phyloP scores from a whole-genome alignment of 1,140 invertebrate species.

The Drosophila nikananu region DNA sequence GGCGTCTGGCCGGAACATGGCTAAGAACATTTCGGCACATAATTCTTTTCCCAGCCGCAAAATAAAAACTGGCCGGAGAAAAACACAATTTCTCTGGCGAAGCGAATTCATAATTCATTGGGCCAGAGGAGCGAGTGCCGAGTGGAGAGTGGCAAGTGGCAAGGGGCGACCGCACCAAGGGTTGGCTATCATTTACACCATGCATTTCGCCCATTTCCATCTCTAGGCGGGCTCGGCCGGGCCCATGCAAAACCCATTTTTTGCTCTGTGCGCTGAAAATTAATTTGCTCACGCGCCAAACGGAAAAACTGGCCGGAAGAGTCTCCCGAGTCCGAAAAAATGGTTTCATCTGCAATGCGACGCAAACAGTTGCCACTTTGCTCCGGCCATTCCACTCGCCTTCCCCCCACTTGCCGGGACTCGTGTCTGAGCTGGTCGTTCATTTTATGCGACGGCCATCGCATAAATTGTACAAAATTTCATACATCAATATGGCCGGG shows the following conservation, averaged over 20 bases:
- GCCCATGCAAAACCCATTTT: conserved; percentile 50
- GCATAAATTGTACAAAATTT: conserved; percentile 62
- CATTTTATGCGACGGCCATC: conserved; percentile 60
- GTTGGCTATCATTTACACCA: conserved; percentile 65
- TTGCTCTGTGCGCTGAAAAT: conserved; percentile 63
- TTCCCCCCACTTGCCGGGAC: conserved; percentile 23
- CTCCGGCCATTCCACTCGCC: conserved; percentile 8
- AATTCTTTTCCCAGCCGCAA: conserved; percentile 63
- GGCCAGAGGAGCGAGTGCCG: conserved; percentile 33
- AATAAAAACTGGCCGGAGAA: conserved; percentile 46
- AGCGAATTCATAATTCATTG: conserved; percentile 65
- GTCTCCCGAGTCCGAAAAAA: conserved; percentile 34
- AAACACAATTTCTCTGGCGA: conserved; percentile 48
- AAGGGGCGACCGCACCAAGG: conserved; percentile 39
- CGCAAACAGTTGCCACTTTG: conserved; percentile 54
- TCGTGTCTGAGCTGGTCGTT: conserved; percentile 50
- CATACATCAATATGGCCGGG: conserved; percentile 50
- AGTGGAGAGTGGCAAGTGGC: conserved; percentile 11
- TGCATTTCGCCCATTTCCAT: conserved; percentile 54
- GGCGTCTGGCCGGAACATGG: conserved; percentile 44
- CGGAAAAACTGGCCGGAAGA: conserved; percentile 52
- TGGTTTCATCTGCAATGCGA: conserved; percentile 67
- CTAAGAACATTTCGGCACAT: conserved; percentile 63
- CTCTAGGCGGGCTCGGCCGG: conserved; percentile 19
- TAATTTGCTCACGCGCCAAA: conserved; percentile 67